Evolutionary conservation across 2,888 invertebrate species (phyloP).

Genomic region (Drosophila imparisetae): DNA sequence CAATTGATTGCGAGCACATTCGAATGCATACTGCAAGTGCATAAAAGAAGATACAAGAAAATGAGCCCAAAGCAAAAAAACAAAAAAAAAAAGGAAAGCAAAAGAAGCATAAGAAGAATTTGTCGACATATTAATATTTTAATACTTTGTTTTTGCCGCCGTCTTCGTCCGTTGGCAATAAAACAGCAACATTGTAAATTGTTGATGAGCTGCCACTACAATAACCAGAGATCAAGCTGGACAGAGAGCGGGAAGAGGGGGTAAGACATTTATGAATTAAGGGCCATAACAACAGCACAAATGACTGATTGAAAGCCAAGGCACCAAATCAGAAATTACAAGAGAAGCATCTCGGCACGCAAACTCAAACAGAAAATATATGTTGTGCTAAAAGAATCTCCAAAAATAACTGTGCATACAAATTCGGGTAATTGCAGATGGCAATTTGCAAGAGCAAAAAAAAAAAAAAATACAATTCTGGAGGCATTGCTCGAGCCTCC

Average conservation of each 20-base stretch:
- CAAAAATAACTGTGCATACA: slow-evolving; percentile 56
- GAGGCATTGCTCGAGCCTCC: slow-evolving; percentile 10
- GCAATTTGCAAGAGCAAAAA: slow-evolving; percentile 58
- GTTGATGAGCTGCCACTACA: slow-evolving; percentile 74
- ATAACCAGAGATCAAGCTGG: slow-evolving; percentile 25
- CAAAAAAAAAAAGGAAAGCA: slow-evolving; percentile 1
- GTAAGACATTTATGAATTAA: slow-evolving; percentile 72
- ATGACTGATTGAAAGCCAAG: slow-evolving; percentile 72
- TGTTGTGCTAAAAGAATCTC: slow-evolving; percentile 39
- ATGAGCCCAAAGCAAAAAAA: slow-evolving; percentile 13
- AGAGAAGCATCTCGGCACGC: slow-evolving; percentile 15
- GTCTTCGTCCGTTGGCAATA: slow-evolving; percentile 50
- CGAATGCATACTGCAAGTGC: slow-evolving; percentile 17
- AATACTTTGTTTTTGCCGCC: slow-evolving; percentile 53
- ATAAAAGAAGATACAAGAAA: slow-evolving; percentile 13
- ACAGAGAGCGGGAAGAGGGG: neutral
- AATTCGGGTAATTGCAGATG: slow-evolving; percentile 70
- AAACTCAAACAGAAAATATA: slow-evolving; percentile 17
- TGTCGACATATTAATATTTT: slow-evolving; percentile 14
- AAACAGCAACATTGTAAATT: slow-evolving; percentile 73
- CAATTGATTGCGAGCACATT: slow-evolving; percentile 22
- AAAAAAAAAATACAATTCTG: slow-evolving; percentile 11
- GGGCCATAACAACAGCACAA: slow-evolving; percentile 67
- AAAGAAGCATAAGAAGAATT: slow-evolving; percentile 13
- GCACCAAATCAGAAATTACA: slow-evolving; percentile 29